Evolutionary conservation across 2,113 vertebrate species (phyloP).

Genomic region (Melanocharis versteri): DNA sequence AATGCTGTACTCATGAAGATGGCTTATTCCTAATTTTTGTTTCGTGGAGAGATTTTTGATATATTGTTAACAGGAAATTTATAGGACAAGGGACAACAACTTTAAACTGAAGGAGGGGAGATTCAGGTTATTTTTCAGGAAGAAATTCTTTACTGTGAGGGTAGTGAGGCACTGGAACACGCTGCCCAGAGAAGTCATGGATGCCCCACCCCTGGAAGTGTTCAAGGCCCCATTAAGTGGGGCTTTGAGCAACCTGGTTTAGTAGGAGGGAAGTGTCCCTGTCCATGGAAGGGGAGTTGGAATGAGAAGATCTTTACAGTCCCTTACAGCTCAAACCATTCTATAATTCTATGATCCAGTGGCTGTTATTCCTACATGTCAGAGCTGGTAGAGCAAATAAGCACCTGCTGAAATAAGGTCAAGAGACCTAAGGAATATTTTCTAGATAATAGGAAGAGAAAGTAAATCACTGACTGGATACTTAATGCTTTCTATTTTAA

Average conservation of each 20-base stretch:
- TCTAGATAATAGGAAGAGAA: not conserved
- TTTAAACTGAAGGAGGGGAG: not conserved
- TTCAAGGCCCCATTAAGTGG: not conserved
- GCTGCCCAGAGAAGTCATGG: not conserved
- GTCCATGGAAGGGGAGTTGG: not conserved
- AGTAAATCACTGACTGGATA: not conserved
- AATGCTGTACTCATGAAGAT: not conserved
- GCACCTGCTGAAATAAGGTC: not conserved
- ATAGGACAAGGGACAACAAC: not conserved
- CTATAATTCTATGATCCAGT: not conserved
- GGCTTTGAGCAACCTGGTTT: not conserved
- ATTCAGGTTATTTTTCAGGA: not conserved
- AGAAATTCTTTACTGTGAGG: not conserved
- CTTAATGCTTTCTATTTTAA: not conserved
- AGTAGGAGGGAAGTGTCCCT: not conserved
- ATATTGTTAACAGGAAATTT: not conserved
- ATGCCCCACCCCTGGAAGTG: not conserved
- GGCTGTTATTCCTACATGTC: not conserved
- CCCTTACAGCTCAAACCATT: not conserved
- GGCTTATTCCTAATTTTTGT: not conserved
- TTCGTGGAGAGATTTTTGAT: not conserved
- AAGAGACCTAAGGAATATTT: not conserved
- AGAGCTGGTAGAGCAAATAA: not conserved
- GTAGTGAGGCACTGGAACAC: not conserved
- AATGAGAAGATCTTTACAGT: not conserved